Conservation (phyloP, 2,113 vertebrate genomes). For the Corythaixoides concolor region DNA sequence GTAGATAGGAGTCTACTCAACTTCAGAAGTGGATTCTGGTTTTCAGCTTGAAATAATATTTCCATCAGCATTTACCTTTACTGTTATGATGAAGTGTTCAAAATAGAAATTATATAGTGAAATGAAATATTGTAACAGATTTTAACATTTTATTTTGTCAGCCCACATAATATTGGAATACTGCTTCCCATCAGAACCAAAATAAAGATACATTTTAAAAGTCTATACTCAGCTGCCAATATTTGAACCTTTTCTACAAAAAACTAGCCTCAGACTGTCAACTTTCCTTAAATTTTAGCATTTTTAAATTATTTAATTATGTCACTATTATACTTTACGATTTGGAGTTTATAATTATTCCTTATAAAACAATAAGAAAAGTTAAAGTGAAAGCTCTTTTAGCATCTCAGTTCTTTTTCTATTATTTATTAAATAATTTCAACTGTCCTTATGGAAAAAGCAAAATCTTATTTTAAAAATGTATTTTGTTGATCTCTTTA, state of each 20-base stretch:
- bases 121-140: neutral
- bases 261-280: neutral
- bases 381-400: neutral
- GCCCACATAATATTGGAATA: neutral
- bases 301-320: neutral
- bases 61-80: neutral
- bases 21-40: neutral
- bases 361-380: neutral
- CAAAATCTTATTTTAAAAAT: neutral
- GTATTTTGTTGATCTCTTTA: neutral
- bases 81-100: neutral
- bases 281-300: neutral
- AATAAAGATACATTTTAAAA: neutral
- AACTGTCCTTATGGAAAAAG: neutral
- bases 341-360: neutral
- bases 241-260: neutral
- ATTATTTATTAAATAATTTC: neutral
- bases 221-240: neutral
- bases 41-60: neutral
- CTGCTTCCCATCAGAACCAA: neutral
- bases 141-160: neutral
- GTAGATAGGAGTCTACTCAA: neutral
- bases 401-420: accelerated
- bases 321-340: neutral
- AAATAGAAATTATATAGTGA: neutral